Base-by-base conservation (phyloP, 2,797 vertebrate species). In the Brachymystax lenok region DNA sequence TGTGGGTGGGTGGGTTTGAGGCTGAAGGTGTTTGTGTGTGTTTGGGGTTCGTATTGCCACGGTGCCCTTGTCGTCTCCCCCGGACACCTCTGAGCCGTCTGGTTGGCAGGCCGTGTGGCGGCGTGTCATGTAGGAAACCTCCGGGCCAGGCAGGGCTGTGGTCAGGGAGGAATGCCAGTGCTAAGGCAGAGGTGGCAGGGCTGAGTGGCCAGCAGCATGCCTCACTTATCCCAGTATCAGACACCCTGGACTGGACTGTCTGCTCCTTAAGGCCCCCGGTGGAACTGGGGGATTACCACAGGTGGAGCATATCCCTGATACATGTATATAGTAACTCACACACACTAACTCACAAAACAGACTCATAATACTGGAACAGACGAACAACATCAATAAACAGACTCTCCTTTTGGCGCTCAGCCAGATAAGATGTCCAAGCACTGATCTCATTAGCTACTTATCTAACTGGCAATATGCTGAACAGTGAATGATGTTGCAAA, bases 151-250 rank as follows among this genome's bases (percentile, higher is more conserved):
- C 40, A 46, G 40, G 40, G 3, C 59, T 63, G 59, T 63, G 21
- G 21, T 63, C 24, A 24, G 59, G 10, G 59, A 63, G 59, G 59
- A 79, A 67, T 76, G 21, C 71, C 74, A 77, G 69, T 69, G 72
- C 72, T 68, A 71, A 67, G 46, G 27, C 61, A 52, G 35, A 2
- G 28, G 14, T 21, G 21, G 19, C 24, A 40, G 13, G 52, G 30
- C 73, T 70, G 27, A 33, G 51, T 14, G 56, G 14, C 71, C 67
- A 19, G 16, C 35, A 64, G 50, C 46, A 79, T 79, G 77, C 72
- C 71, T n/a, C 16, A 3, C 61, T 59, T 51, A 75, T 75, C 66
- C 71, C 33, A 63, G 59, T 63, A 24, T 24, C 21, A 63, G 59
- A 63, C 59, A 63, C 21, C 10, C 21, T 63, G 59, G 59, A 63